Evolutionary conservation across 92 coral and sea anemone species (phyloP).

Genomic region (Galaxea fascicularis): DNA sequence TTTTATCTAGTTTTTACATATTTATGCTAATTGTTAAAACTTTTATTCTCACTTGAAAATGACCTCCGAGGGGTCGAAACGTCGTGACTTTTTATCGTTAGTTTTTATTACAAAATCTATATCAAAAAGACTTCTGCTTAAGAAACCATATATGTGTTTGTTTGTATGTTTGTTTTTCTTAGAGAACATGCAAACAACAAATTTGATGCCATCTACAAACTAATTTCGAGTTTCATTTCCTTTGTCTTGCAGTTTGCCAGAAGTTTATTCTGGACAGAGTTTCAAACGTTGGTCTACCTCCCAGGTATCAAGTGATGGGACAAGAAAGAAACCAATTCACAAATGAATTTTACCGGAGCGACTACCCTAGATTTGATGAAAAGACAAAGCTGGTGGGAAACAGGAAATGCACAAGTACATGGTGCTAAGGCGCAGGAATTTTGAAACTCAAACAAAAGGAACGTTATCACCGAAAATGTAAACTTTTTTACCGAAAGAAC

Average conservation of each 20-base stretch:
- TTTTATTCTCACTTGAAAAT: too few relatives aligned
- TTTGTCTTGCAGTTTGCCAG: slow-evolving; percentile 50
- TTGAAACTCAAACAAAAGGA: not conserved
- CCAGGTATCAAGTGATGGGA: not conserved
- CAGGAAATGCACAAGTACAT: slow-evolving; percentile 13
- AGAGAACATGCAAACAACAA: not conserved
- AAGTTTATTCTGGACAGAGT: slow-evolving; percentile 63
- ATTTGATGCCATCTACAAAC: too few relatives aligned
- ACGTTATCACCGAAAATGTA: too few relatives aligned
- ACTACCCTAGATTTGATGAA: not conserved
- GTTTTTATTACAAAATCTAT: too few relatives aligned
- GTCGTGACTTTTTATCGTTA: too few relatives aligned
- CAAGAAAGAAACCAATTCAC: not conserved
- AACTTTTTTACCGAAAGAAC: not conserved
- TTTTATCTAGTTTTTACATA: too few relatives aligned
- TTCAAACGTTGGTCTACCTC: not conserved
- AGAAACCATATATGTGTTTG: too few relatives aligned
- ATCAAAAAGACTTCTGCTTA: too few relatives aligned
- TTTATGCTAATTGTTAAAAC: too few relatives aligned
- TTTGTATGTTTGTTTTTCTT: too few relatives aligned
- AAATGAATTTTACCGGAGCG: not conserved
- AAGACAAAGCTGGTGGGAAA: slow-evolving; percentile 19
- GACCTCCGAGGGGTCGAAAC: too few relatives aligned
- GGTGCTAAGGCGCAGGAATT: slow-evolving; percentile 14
- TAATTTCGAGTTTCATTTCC: not conserved